A percentile compares a stretch with the other conserved stretches of the same genome.
phyloP scores from a whole-genome alignment of 2,888 invertebrate genomes.

The Pandemis corylana region DNA sequence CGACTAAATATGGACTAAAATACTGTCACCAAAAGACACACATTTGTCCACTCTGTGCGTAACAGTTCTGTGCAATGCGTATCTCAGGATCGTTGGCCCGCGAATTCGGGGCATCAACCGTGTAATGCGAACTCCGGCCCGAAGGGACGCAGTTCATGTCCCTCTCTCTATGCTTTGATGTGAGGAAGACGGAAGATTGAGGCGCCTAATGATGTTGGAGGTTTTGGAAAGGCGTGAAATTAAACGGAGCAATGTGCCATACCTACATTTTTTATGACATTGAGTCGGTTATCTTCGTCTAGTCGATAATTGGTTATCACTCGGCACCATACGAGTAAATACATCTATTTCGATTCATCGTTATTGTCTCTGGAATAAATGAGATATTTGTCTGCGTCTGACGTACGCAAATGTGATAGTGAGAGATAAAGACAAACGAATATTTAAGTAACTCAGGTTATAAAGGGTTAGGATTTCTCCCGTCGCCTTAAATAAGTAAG shows the following conservation, averaged over 20 bases:
- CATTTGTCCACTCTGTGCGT: not conserved
- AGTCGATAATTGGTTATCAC: no score
- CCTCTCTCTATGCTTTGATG: slow-evolving; percentile 6
- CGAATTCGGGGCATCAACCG: slow-evolving; percentile 37
- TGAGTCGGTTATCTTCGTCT: not conserved
- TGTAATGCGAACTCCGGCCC: slow-evolving; percentile 28
- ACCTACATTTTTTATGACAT: not conserved
- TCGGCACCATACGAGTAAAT: no score
- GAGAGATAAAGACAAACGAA: no score
- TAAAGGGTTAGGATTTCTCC: no score
- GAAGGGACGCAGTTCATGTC: slow-evolving; percentile 22
- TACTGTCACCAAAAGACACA: not conserved
- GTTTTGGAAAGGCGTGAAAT: slow-evolving; percentile 3
- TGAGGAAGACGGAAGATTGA: slow-evolving; percentile 4
- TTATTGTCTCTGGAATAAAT: no score
- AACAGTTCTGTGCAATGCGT: slow-evolving; percentile 26
- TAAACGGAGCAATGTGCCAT: not conserved
- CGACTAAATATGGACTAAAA: not conserved
- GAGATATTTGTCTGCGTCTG: no score
- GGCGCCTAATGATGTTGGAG: not conserved
- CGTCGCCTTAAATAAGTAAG: no score
- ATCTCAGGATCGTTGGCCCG: slow-evolving; percentile 35
- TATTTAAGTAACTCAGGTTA: no score
- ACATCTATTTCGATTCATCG: no score
- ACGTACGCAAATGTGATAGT: no score